Evolutionary conservation across 1,140 invertebrate species (phyloP).

Genomic region (Tetragnatha versicolor): DNA sequence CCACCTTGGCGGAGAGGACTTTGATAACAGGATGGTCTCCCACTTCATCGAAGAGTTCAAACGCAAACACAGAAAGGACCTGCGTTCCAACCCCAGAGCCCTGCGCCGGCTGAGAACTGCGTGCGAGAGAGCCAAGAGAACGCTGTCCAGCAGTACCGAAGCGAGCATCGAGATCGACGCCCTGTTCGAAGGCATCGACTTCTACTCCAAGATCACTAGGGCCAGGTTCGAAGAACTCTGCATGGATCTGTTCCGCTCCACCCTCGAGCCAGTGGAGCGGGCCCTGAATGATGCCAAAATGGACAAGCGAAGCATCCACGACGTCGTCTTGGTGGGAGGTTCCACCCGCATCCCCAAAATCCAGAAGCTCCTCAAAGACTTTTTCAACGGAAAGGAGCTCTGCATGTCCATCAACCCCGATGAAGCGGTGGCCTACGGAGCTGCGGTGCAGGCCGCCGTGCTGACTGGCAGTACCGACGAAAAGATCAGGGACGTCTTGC

Average conservation of each 20-base stretch:
- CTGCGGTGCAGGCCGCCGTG: constrained; percentile 68
- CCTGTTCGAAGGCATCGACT: constrained; percentile 74
- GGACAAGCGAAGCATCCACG: constrained; percentile 65
- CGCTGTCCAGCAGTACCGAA: constrained; percentile 62
- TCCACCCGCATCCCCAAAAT: constrained; percentile 66
- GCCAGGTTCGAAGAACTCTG: constrained; percentile 71
- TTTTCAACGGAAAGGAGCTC: constrained; percentile 69
- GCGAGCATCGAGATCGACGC: constrained; percentile 69
- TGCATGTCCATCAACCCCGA: constrained; percentile 72
- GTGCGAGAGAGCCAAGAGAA: constrained; percentile 84
- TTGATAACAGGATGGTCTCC: constrained; percentile 94
- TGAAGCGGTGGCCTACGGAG: constrained; percentile 71
- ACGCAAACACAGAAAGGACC: constrained; percentile 95
- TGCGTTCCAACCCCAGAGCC: constrained; percentile 87
- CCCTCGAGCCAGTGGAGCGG: constrained; percentile 63
- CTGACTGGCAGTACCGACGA: constrained; percentile 62
- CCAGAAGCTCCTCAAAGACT: constrained; percentile 61
- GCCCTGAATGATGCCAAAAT: constrained; percentile 65
- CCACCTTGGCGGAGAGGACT: constrained; percentile 97
- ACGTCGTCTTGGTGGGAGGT: constrained; percentile 68
- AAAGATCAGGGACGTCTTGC: constrained; percentile 62
- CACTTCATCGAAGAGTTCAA: constrained; percentile 98
- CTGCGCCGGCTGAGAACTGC: constrained; percentile 70
- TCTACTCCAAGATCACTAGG: constrained; percentile 65
- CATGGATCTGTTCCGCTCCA: constrained; percentile 78